Base-by-base conservation (phyloP, 2,113 vertebrate genomes). In the Arizona elegans region DNA sequence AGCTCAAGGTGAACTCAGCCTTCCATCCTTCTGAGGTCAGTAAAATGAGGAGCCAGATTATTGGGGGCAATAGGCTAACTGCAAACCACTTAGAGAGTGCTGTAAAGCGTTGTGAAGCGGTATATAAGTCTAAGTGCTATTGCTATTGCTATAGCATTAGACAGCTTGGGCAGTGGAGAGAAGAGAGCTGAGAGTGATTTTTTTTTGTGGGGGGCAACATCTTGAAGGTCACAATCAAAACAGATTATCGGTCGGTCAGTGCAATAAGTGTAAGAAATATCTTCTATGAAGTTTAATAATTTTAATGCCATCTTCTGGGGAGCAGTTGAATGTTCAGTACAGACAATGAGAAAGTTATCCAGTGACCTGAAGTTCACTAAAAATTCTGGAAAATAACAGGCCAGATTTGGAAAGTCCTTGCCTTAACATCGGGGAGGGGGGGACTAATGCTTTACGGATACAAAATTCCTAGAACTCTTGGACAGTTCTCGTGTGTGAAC, bases 391-490 rank as follows among this genome's bases (percentile, higher is more conserved):
- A 97, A 97, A 97, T 87, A 97, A 96, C 95, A 96, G 94, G 93
- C 91, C 86, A 24, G 87, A 75, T 92, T 94, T 97, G 96, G 95
- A 97, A 97, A 94, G 90, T 87, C 94, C 94, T 62, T 1, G 92
- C 90, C 90, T 94, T 92, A 95, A 95, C 94, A 95, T 87, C 88
- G 19, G 96, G 13, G 13, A 3, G 53, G 3, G 54, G 54, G 3
- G 13, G 13, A 17, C 24, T 92, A 97, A 96, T 95, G 95, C 91
- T 97, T 96, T 95, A 97, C 97, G 97, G 96, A 96, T 97, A 96
- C 94, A 97, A 97, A 97, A 97, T 97, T 97, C 97, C 97, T 97
- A 97, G 97, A 98, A 97, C 97, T 92, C 93, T 88, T 97, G 97
- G 97, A 95, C 97, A 93, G 92, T 95, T 97, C 96, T 96, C 96